Conservation (phyloP, 2,797 vertebrate species). For the Ptychadena robeensis region DNA sequence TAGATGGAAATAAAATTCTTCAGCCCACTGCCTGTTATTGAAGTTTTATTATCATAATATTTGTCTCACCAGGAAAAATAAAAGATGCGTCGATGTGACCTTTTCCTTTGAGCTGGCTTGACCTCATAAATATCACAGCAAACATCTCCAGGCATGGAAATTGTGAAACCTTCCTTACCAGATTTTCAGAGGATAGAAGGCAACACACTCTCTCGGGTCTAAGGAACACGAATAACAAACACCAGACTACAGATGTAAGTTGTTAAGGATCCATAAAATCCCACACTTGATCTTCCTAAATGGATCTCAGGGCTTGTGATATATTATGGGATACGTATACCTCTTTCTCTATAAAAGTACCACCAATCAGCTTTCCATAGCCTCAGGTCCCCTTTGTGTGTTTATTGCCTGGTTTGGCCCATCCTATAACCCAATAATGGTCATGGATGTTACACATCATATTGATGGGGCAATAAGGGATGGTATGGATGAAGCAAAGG, state of each 20-base stretch:
- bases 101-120: neutral
- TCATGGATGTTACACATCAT: too few species aligned
- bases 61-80: neutral
- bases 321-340: neutral
- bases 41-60: neutral
- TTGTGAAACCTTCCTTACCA: constrained; percentile 3
- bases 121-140: constrained; percentile 16
- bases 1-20: neutral
- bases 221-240: neutral
- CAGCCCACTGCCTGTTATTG: neutral
- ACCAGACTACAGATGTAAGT: neutral
- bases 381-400: neutral
- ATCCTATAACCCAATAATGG: neutral
- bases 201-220: neutral
- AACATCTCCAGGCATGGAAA: constrained; percentile 6
- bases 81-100: neutral
- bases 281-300: neutral
- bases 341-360: too few species aligned
- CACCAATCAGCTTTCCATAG: neutral
- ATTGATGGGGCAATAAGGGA: too few species aligned
- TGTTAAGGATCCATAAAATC: neutral
- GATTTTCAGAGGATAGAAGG: neutral
- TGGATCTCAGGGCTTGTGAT: neutral
- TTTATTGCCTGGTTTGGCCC: neutral
- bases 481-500: too few species aligned